A percentile compares a stretch with the other conserved stretches of the same genome.
Conservation (phyloP, 2,888 invertebrate species). For the Phlogophora meticulosa region DNA sequence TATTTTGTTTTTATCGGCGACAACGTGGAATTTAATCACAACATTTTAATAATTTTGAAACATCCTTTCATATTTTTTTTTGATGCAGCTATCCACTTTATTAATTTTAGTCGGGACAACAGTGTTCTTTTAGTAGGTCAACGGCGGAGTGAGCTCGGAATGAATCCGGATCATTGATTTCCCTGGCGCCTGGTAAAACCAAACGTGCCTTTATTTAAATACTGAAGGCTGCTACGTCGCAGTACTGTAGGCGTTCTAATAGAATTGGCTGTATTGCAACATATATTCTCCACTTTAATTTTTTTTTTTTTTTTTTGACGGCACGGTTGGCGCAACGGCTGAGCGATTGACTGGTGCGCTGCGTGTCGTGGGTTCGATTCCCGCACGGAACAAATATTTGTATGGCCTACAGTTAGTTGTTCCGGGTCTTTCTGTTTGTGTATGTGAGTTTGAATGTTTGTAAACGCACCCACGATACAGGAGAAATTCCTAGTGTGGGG, state of each 20-base stretch:
- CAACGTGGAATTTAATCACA: slow-evolving; percentile 32
- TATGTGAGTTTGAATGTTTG: too few species aligned
- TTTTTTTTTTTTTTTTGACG: too few species aligned
- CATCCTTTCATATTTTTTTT: slow-evolving; percentile 52
- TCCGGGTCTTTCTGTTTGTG: too few species aligned
- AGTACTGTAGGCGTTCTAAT: slow-evolving; percentile 42
- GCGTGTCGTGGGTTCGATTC: too few species aligned
- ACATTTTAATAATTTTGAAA: slow-evolving; percentile 25
- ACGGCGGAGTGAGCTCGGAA: slow-evolving; percentile 67
- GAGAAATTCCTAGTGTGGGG: too few species aligned
- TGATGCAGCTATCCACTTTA: slow-evolving; percentile 63
- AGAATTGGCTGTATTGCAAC: slow-evolving; percentile 36
- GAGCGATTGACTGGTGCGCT: too few species aligned
- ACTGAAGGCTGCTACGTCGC: slow-evolving; percentile 63
- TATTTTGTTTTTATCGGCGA: background rate
- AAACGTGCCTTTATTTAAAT: slow-evolving; percentile 81
- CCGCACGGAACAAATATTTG: too few species aligned
- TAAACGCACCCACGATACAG: too few species aligned
- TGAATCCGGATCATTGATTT: slow-evolving; percentile 85
- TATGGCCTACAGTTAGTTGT: too few species aligned
- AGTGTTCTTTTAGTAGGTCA: slow-evolving; percentile 80
- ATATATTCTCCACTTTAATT: background rate
- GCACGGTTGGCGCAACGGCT: too few species aligned
- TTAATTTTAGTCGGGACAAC: slow-evolving; percentile 77
- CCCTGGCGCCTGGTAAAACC: slow-evolving; percentile 85